Evolutionary conservation across 2,113 vertebrate genomes (phyloP).

Genomic region (Crotalus viridis): DNA sequence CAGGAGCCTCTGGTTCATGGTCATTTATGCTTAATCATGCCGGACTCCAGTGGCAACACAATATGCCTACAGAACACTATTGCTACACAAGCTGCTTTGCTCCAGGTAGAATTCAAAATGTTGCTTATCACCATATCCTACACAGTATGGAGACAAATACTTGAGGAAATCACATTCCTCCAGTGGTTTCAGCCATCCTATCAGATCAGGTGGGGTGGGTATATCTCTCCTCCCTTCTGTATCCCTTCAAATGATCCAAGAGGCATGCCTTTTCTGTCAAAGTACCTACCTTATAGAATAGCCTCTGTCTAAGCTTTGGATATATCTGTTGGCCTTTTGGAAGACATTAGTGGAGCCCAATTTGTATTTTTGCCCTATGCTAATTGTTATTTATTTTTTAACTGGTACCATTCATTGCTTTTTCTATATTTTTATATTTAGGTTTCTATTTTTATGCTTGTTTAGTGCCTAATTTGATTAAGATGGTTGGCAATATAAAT

Average conservation of each 20-base stretch:
- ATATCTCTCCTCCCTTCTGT: neutral
- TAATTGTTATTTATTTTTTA: neutral
- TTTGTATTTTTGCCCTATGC: neutral
- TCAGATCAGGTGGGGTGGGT: neutral
- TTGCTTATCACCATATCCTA: neutral
- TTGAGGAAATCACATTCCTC: neutral
- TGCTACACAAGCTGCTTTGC: neutral
- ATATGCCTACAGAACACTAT: neutral
- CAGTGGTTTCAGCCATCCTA: neutral
- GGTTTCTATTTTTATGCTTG: neutral
- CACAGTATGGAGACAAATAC: neutral
- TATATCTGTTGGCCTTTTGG: neutral
- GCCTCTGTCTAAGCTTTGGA: neutral
- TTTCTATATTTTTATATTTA: neutral
- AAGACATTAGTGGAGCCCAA: neutral
- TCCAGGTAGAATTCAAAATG: neutral
- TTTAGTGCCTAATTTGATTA: neutral
- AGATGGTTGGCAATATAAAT: neutral
- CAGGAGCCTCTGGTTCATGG: neutral
- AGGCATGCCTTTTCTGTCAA: neutral
- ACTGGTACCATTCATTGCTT: neutral
- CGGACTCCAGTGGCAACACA: neutral
- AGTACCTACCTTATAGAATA: neutral
- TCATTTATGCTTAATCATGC: neutral
- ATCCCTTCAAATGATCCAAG: neutral